phyloP scores from a whole-genome alignment of 2,113 vertebrate genomes.

The Bucco capensis region DNA sequence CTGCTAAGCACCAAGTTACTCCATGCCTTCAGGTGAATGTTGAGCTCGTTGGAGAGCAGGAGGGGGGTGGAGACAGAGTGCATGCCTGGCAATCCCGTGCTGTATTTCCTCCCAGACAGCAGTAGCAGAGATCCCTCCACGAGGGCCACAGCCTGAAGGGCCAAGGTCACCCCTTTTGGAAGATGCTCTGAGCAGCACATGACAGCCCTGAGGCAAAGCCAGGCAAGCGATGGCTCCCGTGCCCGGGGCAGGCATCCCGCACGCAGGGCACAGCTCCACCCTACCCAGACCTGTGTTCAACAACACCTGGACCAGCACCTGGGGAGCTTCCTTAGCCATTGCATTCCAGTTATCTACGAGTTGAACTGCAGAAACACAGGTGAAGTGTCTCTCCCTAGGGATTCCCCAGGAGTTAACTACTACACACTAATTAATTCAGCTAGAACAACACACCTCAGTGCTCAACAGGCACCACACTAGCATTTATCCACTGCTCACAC shows the following conservation, averaged over 20 bases:
- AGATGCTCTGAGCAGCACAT: conserved; percentile 6
- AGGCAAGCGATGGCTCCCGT: neutral
- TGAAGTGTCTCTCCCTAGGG: neutral
- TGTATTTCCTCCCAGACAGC: neutral
- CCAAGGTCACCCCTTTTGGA: neutral
- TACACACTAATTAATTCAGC: neutral
- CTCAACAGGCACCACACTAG: neutral
- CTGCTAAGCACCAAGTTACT: neutral
- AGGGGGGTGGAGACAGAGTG: rapidly evolving
- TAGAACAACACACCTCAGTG: neutral
- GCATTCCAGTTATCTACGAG: neutral
- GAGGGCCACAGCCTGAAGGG: neutral
- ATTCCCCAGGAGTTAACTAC: neutral
- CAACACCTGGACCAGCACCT: too few relatives aligned
- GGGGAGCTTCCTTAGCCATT: too few relatives aligned
- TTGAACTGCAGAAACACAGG: neutral
- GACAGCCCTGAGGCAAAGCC: neutral
- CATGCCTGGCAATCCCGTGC: neutral
- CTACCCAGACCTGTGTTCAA: too few relatives aligned
- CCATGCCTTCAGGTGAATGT: rapidly evolving
- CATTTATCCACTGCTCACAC: neutral
- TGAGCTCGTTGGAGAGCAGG: neutral
- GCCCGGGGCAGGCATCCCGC: neutral
- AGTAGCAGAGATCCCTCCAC: neutral
- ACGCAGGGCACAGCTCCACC: neutral